Evolutionary conservation across 2,888 invertebrate species (phyloP), one percentile per base, ranked within the genome.

Genomic region (Platycnemis pennipes): DNA sequence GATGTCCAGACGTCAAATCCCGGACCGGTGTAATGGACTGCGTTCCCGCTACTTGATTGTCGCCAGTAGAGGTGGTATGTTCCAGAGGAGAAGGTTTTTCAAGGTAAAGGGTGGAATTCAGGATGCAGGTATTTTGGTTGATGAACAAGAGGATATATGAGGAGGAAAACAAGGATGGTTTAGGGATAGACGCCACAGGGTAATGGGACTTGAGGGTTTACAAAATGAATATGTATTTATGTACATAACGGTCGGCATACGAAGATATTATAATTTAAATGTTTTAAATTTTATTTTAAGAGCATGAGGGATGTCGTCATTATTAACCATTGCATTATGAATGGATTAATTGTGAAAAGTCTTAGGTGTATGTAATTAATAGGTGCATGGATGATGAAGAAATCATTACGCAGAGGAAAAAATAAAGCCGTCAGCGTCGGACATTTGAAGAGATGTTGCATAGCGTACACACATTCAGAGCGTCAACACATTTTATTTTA

Each of bases 21-120:
- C 16, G 91, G 91, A 11, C 91, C 91, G 91, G 56, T 91, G 69
- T 91, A 91, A 63, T 91, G 91, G 45, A 91, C 56, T 13, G 37
- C 56, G 45, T 91, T 91, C 13, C 56, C 56, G 63, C 91, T 63
- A 63, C 91, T 91, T 63, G 8, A 63, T 37, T 91, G 56, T 42
- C 45, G 91, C 19, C 53, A 8, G 44, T 53, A 37, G 63, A 69
- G 42, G 11, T 44, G n/a, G 91, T 42, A 63, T 44, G 19, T 77
- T 37, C 3, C 37, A 22, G 69, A 44, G 19, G 69, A 44, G 19
- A 53, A 91, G 91, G 91, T 44, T 16, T 37, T 16, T 31, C 1
- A 37, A 77, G 77, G 77, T 37, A 16, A 11, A 11, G 77, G 77
- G 7, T 53, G 26, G 1, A 63, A 77, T 77, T 8, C 31, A 49